Evolutionary conservation across 2,888 invertebrate genomes (phyloP).

Genomic region (Nebria salina): DNA sequence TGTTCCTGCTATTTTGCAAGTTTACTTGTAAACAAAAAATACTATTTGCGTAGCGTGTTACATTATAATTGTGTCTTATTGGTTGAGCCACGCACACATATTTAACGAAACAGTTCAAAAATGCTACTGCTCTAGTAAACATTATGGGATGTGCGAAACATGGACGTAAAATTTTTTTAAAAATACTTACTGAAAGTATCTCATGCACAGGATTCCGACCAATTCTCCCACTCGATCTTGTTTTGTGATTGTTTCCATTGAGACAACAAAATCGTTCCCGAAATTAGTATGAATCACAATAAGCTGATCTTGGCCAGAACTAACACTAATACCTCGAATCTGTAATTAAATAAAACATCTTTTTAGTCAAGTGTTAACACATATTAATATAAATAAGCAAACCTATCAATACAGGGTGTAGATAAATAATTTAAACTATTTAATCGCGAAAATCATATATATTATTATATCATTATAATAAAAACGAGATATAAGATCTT

Average conservation of each 20-base stretch:
- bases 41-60: too few relatives aligned
- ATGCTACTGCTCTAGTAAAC: too few relatives aligned
- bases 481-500: too few relatives aligned
- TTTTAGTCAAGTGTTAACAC: not conserved
- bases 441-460: too few relatives aligned
- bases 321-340: conserved; percentile 87
- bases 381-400: conserved; percentile 46
- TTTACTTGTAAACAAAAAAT: too few relatives aligned
- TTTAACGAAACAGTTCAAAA: too few relatives aligned
- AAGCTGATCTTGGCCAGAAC: conserved; percentile 87
- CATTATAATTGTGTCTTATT: too few relatives aligned
- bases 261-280: conserved; percentile 90
- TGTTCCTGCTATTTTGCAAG: too few relatives aligned
- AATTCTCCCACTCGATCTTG: conserved; percentile 89
- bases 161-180: conserved; percentile 35
- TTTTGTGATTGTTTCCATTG: conserved; percentile 65
- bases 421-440: too few relatives aligned
- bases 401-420: not conserved
- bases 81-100: too few relatives aligned
- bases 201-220: conserved; percentile 80
- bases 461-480: too few relatives aligned
- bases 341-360: conserved; percentile 54
- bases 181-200: conserved; percentile 77
- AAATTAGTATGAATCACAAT: conserved; percentile 86
- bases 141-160: too few relatives aligned